Evolutionary conservation across 2,888 invertebrate species (phyloP).

Genomic region (Leptopilina myrica): DNA sequence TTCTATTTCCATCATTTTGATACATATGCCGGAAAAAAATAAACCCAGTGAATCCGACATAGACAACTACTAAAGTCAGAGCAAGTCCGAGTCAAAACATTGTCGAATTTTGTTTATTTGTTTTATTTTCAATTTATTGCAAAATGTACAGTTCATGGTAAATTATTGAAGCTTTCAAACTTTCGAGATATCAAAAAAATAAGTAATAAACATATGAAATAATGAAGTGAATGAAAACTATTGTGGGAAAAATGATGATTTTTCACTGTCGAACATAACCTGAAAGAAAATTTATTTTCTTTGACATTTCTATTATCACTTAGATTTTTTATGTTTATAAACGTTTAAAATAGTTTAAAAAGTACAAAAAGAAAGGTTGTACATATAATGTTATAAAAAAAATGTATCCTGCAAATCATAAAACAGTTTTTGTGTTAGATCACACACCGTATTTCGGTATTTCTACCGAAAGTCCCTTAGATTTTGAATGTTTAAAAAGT

Average conservation of each 20-base stretch:
- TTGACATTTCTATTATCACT: background rate
- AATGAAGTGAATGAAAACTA: background rate
- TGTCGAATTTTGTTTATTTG: background rate
- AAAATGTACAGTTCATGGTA: background rate
- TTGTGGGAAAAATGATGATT: background rate
- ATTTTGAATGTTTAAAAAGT: conserved; percentile 83
- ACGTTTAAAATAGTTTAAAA: too few relatives aligned
- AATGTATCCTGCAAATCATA: conserved; percentile 90
- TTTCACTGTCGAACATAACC: conserved; percentile 24
- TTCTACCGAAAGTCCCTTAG: conserved; percentile 88
- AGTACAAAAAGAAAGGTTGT: too few relatives aligned
- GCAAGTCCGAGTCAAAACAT: conserved; percentile 8
- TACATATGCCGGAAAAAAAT: background rate
- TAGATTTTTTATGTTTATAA: conserved; percentile 1
- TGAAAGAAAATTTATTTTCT: conserved; percentile 2
- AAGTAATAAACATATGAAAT: too few relatives aligned
- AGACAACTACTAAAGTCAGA: background rate
- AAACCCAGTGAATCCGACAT: background rate
- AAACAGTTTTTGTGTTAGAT: conserved; percentile 97
- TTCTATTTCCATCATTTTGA: too few relatives aligned
- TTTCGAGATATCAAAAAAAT: background rate
- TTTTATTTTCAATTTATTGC: background rate
- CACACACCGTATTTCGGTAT: conserved; percentile 94
- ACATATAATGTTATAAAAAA: conserved; percentile 55
- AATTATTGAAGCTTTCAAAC: background rate